Conservation (phyloP, 2,113 vertebrate genomes). For the Lepidothrix coronata region DNA sequence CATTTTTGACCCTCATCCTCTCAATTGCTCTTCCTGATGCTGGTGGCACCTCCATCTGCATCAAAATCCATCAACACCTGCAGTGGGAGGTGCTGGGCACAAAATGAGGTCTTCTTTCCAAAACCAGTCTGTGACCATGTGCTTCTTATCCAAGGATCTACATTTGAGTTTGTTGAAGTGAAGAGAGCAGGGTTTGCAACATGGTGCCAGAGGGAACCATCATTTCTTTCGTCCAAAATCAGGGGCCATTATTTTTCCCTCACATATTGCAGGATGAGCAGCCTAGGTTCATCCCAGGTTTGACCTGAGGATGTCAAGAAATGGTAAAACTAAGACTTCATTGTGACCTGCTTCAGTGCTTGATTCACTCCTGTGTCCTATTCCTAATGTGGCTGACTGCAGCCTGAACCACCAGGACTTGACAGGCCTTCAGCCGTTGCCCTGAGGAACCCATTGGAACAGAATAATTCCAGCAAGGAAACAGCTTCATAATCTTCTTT, state of each 20-base stretch:
- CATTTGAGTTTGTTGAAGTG: neutral
- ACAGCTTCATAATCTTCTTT: neutral
- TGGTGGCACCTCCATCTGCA: neutral
- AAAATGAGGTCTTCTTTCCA: neutral
- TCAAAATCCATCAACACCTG: neutral
- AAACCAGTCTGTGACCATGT: accelerated
- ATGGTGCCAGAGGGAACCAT: neutral
- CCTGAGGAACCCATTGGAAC: neutral
- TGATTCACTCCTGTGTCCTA: neutral
- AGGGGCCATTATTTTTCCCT: neutral
- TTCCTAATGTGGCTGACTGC: accelerated
- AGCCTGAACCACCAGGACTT: neutral
- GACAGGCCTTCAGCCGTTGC: neutral
- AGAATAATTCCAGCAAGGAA: neutral
- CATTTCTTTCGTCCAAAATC: neutral
- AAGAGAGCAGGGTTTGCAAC: neutral
- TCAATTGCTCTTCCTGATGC: neutral
- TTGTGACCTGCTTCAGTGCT: neutral
- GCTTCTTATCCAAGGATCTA: neutral
- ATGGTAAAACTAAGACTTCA: neutral
- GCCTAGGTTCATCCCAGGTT: neutral
- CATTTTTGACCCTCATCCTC: neutral
- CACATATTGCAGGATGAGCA: neutral
- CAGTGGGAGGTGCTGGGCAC: neutral
- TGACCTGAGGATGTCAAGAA: neutral